phyloP scores from a whole-genome alignment of 2,797 vertebrate genomes.

The Orientallactaga sibirica region DNA sequence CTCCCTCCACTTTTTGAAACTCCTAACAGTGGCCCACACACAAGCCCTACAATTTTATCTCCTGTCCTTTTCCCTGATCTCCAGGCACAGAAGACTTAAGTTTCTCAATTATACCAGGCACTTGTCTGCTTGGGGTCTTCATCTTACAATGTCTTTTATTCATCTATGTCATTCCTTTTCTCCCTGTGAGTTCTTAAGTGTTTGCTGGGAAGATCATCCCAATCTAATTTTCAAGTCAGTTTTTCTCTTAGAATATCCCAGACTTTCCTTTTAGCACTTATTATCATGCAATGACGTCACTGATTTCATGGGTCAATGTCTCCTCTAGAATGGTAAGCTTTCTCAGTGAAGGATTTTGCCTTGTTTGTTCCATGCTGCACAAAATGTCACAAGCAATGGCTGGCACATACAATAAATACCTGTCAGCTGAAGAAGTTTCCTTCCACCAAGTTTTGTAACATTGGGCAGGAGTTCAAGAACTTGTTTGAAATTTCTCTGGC shows the following conservation, averaged over 20 bases:
- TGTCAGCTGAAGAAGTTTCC: slow-evolving; percentile 1
- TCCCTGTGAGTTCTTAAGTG: background rate
- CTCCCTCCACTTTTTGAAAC: background rate
- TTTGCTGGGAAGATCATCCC: background rate
- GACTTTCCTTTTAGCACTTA: slow-evolving; percentile 43
- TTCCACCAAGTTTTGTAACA: background rate
- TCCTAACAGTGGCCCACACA: background rate
- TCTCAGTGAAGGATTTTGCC: background rate
- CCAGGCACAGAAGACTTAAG: background rate
- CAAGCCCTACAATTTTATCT: background rate
- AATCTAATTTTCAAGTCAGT: background rate
- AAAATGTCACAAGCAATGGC: slow-evolving; percentile 6
- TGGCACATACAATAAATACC: slow-evolving; percentile 24
- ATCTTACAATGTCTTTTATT: background rate
- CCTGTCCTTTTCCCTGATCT: background rate
- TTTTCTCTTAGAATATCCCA: slow-evolving; percentile 5
- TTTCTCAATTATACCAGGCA: background rate
- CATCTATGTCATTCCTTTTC: background rate
- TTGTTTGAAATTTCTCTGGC: slow-evolving; percentile 18
- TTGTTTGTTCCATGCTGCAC: background rate
- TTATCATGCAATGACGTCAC: slow-evolving; percentile 15
- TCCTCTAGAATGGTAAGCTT: background rate
- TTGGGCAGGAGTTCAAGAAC: slow-evolving; percentile 30
- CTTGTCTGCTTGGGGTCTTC: background rate
- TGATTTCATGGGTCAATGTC: slow-evolving; percentile 43